These are phyloP conservation scores for Acholoe squamosa DNA, from an alignment of 2,888 invertebrate species.

Conservation along the genomic window DNA sequence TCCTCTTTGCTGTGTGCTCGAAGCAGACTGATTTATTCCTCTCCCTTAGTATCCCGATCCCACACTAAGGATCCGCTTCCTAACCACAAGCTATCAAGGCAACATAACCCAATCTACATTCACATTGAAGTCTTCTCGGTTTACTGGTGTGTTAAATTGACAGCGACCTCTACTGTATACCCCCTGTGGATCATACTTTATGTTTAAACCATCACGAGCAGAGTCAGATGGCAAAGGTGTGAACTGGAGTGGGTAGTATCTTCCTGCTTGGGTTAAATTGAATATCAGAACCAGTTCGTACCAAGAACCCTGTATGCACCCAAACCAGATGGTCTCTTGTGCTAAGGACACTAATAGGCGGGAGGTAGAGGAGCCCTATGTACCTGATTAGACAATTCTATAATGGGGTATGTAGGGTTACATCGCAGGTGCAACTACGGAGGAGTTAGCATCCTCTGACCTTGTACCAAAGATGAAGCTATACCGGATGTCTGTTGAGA, in stretches of 20 bases:
- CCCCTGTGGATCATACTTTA: no score
- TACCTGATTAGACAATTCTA: background rate
- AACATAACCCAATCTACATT: background rate
- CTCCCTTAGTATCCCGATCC: background rate
- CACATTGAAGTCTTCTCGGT: conserved; percentile 16
- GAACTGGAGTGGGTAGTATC: background rate
- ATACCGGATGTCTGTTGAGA: background rate
- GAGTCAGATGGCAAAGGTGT: background rate
- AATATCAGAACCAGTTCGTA: conserved; percentile 17
- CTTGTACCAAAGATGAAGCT: background rate
- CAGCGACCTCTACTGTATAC: background rate
- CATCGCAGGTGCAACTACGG: conserved; percentile 33
- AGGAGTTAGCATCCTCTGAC: background rate
- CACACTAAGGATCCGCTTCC: background rate
- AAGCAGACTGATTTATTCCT: no score
- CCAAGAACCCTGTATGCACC: conserved; percentile 2
- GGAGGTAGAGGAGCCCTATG: background rate
- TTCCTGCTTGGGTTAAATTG: background rate
- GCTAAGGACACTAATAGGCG: background rate
- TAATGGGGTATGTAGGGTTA: background rate
- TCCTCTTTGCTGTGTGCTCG: no score
- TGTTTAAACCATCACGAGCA: background rate
- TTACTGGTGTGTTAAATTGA: background rate
- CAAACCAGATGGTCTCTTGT: conserved; percentile 27
- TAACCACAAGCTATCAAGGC: background rate